Base-by-base conservation (phyloP, 2,113 vertebrate species). In the Alexandromys fortis region DNA sequence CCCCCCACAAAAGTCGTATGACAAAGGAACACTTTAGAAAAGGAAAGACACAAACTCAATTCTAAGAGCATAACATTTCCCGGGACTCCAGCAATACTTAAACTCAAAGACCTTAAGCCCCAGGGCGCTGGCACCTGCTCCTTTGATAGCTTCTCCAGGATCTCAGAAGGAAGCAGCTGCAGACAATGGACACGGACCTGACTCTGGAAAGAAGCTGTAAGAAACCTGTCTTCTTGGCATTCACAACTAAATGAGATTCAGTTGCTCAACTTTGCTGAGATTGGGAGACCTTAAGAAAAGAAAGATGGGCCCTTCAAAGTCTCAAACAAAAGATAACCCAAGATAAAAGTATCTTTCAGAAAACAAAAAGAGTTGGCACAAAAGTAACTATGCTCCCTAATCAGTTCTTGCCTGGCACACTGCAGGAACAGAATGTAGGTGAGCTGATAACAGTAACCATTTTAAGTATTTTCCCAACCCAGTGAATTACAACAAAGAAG, bases 211-310 rank as follows among this genome's bases (percentile, higher is more conserved):
- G 49, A 93, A 83, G 86, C 13, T 11, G 24, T 63, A 93, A 94
- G 65, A 91, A 95, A 87, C 28, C 3, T 75, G 17, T 72, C 76
- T 92, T 95, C 81, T 90, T 93, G 91, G 90, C 70, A 94, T 58
- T 16, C 65, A 67, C 75, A 88, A 92, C 72, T 45, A 75, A 96
- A 35, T n/a, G 47, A 81, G 19, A 33, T 58, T 58, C 58, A 58
- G 19, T 22, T 58, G 58, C 58, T 58, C 58, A 33, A 30, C 42
- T 93, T 87, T 79, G 21, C 49, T 90, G 55, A 52, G 55, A 42
- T 83, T 38, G 78, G 77, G 12, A 91, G 91, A 93, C 42, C 8
- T 61, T 45, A 38, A 86, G 49, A 81, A 95, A 38, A 86, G 49
- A 81, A 95, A 78, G 38, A 95, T 0, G 10, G 63, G 75, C 76